phyloP scores from a whole-genome alignment of 2,797 vertebrate species.

The Periparus ater region DNA sequence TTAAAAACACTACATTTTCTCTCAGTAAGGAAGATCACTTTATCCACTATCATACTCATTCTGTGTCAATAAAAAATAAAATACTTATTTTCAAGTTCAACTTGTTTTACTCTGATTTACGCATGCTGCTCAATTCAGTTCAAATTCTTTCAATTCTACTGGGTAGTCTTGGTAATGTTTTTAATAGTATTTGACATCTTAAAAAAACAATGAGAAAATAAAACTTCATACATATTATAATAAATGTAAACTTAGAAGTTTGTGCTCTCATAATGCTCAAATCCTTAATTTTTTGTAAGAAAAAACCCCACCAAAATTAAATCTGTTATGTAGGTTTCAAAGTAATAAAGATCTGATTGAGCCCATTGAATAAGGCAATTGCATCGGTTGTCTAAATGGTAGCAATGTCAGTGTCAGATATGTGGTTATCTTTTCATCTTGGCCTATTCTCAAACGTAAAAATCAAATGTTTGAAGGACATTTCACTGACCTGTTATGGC shows the following conservation, averaged over 20 bases:
- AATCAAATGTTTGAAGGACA: slow-evolving; percentile 98
- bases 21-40: slow-evolving; percentile 75
- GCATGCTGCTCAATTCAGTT: slow-evolving; percentile 65
- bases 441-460: slow-evolving; percentile 91
- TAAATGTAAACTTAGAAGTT: slow-evolving; percentile 33
- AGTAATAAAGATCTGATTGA: slow-evolving; percentile 74
- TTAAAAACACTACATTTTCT: slow-evolving; percentile 78
- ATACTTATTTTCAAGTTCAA: slow-evolving; percentile 73
- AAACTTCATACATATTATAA: background rate
- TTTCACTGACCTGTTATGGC: slow-evolving; percentile 96
- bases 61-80: slow-evolving; percentile 77
- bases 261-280: background rate
- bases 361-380: slow-evolving; percentile 80
- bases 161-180: slow-evolving; percentile 58
- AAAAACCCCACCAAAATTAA: slow-evolving; percentile 30
- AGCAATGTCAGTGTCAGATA: slow-evolving; percentile 88
- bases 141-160: slow-evolving; percentile 66
- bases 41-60: slow-evolving; percentile 72
- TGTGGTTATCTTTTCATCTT: slow-evolving; percentile 88
- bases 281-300: slow-evolving; percentile 41
- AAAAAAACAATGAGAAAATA: background rate
- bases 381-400: slow-evolving; percentile 82
- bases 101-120: slow-evolving; percentile 76
- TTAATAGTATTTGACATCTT: slow-evolving; percentile 17
- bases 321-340: slow-evolving; percentile 61